Conservation (phyloP, 2,797 vertebrate species). For the Neopelma chrysocephalum region DNA sequence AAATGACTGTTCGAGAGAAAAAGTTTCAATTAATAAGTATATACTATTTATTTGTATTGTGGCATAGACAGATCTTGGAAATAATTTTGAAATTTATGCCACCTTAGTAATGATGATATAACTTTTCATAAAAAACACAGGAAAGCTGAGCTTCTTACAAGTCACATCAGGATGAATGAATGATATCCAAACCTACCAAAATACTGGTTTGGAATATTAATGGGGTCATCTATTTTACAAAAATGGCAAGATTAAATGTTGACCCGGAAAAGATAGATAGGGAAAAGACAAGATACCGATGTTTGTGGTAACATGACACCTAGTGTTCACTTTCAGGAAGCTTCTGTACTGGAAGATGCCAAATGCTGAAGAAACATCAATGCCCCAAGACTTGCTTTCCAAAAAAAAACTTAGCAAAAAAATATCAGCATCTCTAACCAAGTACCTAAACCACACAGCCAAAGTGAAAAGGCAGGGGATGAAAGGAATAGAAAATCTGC, state of each 20-base stretch:
- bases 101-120: neutral
- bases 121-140: neutral
- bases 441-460: neutral
- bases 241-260: neutral
- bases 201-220: neutral
- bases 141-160: neutral
- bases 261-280: neutral
- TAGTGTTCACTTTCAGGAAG: constrained; percentile 37
- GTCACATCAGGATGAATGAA: neutral
- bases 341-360: neutral
- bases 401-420: neutral
- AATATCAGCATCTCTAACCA: neutral
- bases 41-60: neutral
- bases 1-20: neutral
- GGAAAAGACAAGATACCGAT: neutral
- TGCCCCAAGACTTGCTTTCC: neutral
- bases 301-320: constrained; percentile 50
- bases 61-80: neutral
- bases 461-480: neutral
- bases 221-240: neutral
- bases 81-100: neutral
- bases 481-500: neutral
- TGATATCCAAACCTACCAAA: neutral
- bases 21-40: neutral
- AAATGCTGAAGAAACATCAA: neutral